These are phyloP conservation scores for Arrhamphus sclerolepis DNA, from an alignment of 2,797 vertebrate genomes.

Conservation along the genomic window DNA sequence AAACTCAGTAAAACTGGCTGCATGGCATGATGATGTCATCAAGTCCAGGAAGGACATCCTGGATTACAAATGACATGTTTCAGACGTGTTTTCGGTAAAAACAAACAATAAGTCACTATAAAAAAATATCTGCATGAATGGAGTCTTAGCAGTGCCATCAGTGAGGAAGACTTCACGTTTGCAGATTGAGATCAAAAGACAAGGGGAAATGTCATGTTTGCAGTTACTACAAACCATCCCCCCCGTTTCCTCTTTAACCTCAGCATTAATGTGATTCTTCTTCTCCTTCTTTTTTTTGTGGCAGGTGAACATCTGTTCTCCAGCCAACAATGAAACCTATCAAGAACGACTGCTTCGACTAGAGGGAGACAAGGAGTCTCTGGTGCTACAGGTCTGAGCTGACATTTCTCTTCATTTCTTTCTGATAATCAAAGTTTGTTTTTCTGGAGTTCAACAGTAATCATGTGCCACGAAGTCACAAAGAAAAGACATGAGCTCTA, in stretches of 20 bases:
- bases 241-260: background rate
- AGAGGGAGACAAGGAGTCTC: constrained; percentile 96
- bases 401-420: background rate
- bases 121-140: too few species aligned
- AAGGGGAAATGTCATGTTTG: background rate
- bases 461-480: too few species aligned
- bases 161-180: too few species aligned
- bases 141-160: too few species aligned
- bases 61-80: too few species aligned
- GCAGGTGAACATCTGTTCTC: constrained; percentile 88
- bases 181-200: background rate
- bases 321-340: constrained; percentile 90
- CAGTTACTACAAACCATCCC: background rate
- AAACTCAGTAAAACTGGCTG: too few species aligned
- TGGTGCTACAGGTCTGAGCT: constrained; percentile 92
- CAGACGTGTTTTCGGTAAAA: too few species aligned
- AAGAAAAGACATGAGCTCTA: too few species aligned
- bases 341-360: constrained; percentile 92
- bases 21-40: background rate
- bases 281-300: constrained; percentile 13
- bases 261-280: background rate
- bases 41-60: too few species aligned
- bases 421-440: background rate
- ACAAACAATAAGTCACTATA: too few species aligned
- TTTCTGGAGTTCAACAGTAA: background rate